phyloP scores from a whole-genome alignment of 2,113 vertebrate genomes.

The Pan troglodytes region NHGRI_mPanTro3-v2.1_pri NC_072410.2:63538501-63539000 shows the following conservation, averaged over 20 bases:
- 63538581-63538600: neutral
- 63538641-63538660: neutral
- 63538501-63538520: conserved; percentile 79
- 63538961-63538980: neutral
- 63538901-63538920: neutral
- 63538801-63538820: neutral
- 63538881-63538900: neutral
- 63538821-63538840: neutral
- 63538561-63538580: conserved; percentile 69
- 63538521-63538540: conserved; percentile 56
- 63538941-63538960: neutral
- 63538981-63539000: neutral
- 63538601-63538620: neutral
- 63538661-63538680: neutral
- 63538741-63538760: neutral
- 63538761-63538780: neutral
- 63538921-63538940: neutral
- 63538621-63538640: conserved; percentile 20
- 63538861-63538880: neutral
- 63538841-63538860: neutral
- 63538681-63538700: neutral
- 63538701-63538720: neutral
- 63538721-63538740: neutral
- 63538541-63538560: conserved; percentile 58
- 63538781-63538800: neutral